Evolutionary conservation across 2,888 invertebrate genomes (phyloP).

Genomic region (Dioctria rufipes): DNA sequence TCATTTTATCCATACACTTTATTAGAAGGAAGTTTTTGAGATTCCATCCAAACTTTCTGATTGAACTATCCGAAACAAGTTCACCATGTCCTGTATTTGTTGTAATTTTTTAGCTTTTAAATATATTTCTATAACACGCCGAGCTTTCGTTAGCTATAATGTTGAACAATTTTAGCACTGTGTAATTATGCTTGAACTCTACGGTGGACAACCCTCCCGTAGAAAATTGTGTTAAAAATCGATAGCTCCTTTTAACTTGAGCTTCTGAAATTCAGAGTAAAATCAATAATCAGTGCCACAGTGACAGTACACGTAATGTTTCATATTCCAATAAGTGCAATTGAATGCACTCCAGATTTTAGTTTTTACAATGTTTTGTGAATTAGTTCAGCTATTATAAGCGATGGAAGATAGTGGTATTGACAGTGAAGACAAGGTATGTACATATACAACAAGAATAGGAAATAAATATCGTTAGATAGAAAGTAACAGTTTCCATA

Average conservation of each 20-base stretch:
- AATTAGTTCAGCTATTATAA: background rate
- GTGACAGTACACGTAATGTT: background rate
- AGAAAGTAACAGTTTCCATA: background rate
- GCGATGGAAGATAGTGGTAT: constrained; percentile 69
- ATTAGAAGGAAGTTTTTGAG: too few species aligned
- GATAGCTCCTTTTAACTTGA: background rate
- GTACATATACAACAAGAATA: constrained; percentile 22
- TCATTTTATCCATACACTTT: too few species aligned
- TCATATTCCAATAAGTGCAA: background rate
- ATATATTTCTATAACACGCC: too few species aligned
- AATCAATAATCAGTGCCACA: constrained; percentile 16
- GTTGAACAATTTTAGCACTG: too few species aligned
- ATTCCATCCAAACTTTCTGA: too few species aligned
- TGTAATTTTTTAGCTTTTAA: too few species aligned
- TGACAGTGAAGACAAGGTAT: constrained; percentile 68
- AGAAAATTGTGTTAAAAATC: constrained; percentile 2
- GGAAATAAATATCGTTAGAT: background rate
- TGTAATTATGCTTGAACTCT: too few species aligned
- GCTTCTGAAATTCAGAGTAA: background rate
- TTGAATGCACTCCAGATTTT: background rate
- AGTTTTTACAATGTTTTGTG: background rate
- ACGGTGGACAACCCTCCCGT: background rate
- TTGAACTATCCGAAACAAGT: too few species aligned
- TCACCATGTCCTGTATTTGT: too few species aligned
- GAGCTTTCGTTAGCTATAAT: too few species aligned